A percentile compares a stretch with the other conserved stretches of the same genome.
Conservation (phyloP, 2,888 invertebrate genomes). For the Aethes cnicana region DNA sequence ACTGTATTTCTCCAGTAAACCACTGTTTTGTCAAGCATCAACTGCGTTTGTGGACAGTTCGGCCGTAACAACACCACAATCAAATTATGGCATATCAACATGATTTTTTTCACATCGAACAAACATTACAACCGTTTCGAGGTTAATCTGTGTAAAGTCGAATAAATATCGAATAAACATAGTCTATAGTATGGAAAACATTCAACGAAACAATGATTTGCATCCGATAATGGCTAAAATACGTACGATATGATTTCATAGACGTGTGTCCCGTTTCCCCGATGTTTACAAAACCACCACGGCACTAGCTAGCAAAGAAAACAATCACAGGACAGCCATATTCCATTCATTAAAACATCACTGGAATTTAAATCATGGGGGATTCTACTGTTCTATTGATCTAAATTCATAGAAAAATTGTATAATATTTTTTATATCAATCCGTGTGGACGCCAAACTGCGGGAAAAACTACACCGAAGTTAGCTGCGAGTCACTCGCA, state of each 20-base stretch:
- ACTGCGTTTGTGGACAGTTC: slow-evolving; percentile 21
- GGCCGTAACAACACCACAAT: slow-evolving; percentile 32
- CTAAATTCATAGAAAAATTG: slow-evolving; percentile 74
- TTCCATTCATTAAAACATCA: slow-evolving; percentile 59
- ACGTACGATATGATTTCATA: slow-evolving; percentile 81
- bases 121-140: slow-evolving; percentile 56
- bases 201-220: slow-evolving; percentile 48
- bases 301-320: slow-evolving; percentile 57
- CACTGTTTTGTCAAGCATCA: slow-evolving; percentile 25
- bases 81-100: slow-evolving; percentile 49
- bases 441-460: slow-evolving; percentile 79
- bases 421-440: slow-evolving; percentile 65
- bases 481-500: slow-evolving; percentile 54
- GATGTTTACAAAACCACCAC: slow-evolving; percentile 79
- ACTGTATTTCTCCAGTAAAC: slow-evolving; percentile 12
- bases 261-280: slow-evolving; percentile 77
- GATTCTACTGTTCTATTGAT: slow-evolving; percentile 54
- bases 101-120: slow-evolving; percentile 47
- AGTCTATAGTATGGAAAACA: slow-evolving; percentile 39
- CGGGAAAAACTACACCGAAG: slow-evolving; percentile 81
- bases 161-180: slow-evolving; percentile 43
- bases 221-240: slow-evolving; percentile 64
- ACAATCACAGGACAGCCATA: slow-evolving; percentile 67
- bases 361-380: slow-evolving; percentile 55
- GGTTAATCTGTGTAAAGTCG: slow-evolving; percentile 52